Evolutionary conservation across 2,797 vertebrate genomes (phyloP).

Genomic region (Acomys russatus): DNA sequence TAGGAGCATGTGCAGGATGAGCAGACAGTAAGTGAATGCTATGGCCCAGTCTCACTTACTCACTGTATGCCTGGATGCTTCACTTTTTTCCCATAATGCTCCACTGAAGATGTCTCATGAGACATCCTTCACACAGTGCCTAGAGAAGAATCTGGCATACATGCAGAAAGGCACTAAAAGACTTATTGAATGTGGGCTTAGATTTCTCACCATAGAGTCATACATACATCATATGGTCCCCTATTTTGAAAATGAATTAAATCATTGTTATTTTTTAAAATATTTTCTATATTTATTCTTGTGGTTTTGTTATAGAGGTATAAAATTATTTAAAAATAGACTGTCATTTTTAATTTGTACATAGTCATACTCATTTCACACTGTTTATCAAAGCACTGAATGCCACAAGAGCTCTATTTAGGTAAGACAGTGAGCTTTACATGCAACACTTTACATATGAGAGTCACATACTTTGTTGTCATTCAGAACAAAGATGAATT

Average conservation of each 20-base stretch:
- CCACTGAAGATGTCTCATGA: not conserved
- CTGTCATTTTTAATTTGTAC: not conserved
- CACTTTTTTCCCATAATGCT: not conserved
- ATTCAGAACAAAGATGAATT: slow-evolving; percentile 56
- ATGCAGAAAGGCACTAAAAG: not conserved
- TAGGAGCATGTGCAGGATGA: not conserved
- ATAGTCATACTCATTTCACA: not conserved
- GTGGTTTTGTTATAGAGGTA: not conserved
- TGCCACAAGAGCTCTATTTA: not conserved
- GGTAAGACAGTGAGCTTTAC: slow-evolving; percentile 26
- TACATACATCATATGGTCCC: not conserved
- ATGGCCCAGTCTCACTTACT: not conserved
- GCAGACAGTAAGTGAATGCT: not conserved
- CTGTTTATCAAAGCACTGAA: slow-evolving; percentile 8
- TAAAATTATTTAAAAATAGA: slow-evolving; percentile 36
- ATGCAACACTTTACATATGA: slow-evolving; percentile 5
- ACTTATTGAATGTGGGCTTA: not conserved
- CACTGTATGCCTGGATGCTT: accelerated
- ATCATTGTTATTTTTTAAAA: not conserved
- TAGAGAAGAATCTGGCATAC: not conserved
- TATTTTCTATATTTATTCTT: not conserved
- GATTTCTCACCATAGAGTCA: not conserved
- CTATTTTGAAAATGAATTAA: slow-evolving; percentile 9
- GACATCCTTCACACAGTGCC: too few species aligned
- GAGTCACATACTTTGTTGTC: slow-evolving; percentile 2